Base-by-base conservation (phyloP, 2,888 invertebrate genomes). In the Keiferia lycopersicella region DNA sequence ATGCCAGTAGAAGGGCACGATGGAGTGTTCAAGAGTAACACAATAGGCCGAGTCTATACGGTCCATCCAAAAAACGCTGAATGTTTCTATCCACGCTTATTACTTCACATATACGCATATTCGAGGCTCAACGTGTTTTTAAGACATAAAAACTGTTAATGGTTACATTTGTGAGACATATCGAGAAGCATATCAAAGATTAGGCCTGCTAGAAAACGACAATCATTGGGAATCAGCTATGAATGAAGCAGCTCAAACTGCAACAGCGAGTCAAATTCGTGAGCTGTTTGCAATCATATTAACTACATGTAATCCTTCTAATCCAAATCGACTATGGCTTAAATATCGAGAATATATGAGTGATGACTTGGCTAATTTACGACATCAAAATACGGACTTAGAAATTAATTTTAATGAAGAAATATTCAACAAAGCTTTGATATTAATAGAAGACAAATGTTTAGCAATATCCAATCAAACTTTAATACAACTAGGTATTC, bases 61-160 rank as follows among this genome's bases (percentile, higher is more conserved):
- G 79, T 81, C 77, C 63, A 65, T 63, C 62, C 62, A 16, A 62
- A 10, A 16, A 38, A 62, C 53, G 70, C 68, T 61, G 75, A 80
- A 65, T 80, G 76, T 69, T 83, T 70, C 71, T 80, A 79, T 73
- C 74, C 82, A 53, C 76, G 80, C 18, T 60, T 83, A 66, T 66
- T 73, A 45, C 69, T 84, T 64, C 68, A 78, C 22, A n/a, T n/a
- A n/a, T n/a, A n/a, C n/a, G n/a, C 77, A 78, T 74, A 75, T 82
- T n/a, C 71, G 69, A 67, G 76, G 74, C 14, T 71, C 73, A 67
- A 75, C 68, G 66, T 73, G 71, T 61, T 73, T 66, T 62, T 63
- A 50, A 61, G 48, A 34, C 38, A 59, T 65, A 20, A 51, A 66
- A 63, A 73, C 71, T 62, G 71, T 74, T 67, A 26, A 74, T 71